Evolutionary conservation across 1,140 invertebrate species (phyloP).

Genomic region (Kradibia gibbosae): DNA sequence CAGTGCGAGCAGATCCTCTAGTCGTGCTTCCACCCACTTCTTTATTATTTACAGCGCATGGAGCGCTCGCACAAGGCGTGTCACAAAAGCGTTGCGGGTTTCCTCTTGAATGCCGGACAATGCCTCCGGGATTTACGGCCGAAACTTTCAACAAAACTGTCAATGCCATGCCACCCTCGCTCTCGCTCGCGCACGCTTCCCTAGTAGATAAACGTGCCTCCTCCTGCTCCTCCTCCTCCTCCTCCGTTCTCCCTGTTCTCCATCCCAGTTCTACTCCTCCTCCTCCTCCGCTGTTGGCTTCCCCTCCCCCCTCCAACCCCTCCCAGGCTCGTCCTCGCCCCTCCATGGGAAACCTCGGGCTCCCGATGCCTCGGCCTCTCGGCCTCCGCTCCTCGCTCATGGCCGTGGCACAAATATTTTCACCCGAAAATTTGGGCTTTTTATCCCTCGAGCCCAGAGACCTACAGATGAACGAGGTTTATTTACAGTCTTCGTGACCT

Average conservation of each 20-base stretch:
- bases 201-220: not conserved
- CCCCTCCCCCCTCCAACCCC: not conserved
- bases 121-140: conserved; percentile 68
- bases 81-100: conserved; percentile 71
- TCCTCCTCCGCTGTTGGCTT: not conserved
- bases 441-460: conserved; percentile 54
- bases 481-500: conserved; percentile 61
- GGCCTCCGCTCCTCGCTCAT: not conserved
- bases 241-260: too few species aligned
- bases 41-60: conserved; percentile 64
- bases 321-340: too few species aligned
- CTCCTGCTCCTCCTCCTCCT: not conserved
- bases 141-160: conserved; percentile 73
- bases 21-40: conserved; percentile 17
- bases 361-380: not conserved
- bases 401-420: conserved; percentile 64
- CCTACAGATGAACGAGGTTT: conserved; percentile 45
- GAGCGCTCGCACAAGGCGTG: conserved; percentile 58
- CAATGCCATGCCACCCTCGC: conserved; percentile 60
- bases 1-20: conserved; percentile 16
- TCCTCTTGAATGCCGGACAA: conserved; percentile 72
- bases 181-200: not conserved
- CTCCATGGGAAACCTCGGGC: not conserved
- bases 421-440: conserved; percentile 62
- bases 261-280: not conserved